Evolutionary conservation across 2,888 invertebrate genomes (phyloP).

Genomic region (Polydrusus cervinus): DNA sequence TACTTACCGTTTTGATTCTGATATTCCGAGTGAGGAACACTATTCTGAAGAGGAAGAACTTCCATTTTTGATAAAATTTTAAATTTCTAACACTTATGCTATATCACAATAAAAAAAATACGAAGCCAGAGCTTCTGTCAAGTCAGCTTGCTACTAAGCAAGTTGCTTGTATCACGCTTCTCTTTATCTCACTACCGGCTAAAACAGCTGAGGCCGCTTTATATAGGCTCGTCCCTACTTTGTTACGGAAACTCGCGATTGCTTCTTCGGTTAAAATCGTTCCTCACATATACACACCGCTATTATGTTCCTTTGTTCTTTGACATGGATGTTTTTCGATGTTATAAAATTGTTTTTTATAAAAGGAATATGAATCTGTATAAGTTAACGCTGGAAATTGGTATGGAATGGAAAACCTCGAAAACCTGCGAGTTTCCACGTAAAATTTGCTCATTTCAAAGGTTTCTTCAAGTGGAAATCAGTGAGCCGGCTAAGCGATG

Average conservation of each 20-base stretch:
- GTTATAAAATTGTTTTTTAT: slow-evolving; percentile 33
- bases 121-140: slow-evolving; percentile 60
- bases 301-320: slow-evolving; percentile 54
- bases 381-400: slow-evolving; percentile 22
- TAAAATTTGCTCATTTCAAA: slow-evolving; percentile 19
- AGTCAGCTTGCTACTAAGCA: slow-evolving; percentile 41
- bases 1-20: slow-evolving; percentile 67
- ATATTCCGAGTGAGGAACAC: slow-evolving; percentile 63
- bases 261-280: slow-evolving; percentile 6
- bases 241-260: slow-evolving; percentile 53
- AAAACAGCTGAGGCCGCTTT: slow-evolving; percentile 53
- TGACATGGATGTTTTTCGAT: slow-evolving; percentile 36
- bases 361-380: slow-evolving; percentile 30
- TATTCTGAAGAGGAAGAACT: slow-evolving; percentile 63
- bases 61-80: slow-evolving; percentile 64
- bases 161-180: slow-evolving; percentile 42
- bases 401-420: neutral
- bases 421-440: slow-evolving; percentile 10
- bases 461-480: slow-evolving; percentile 34
- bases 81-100: slow-evolving; percentile 62
- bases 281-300: slow-evolving; percentile 33
- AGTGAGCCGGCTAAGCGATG: slow-evolving; percentile 45
- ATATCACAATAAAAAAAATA: slow-evolving; percentile 63
- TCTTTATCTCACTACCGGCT: slow-evolving; percentile 52
- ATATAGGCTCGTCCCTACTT: slow-evolving; percentile 58